Evolutionary conservation across 2,113 vertebrate genomes (phyloP).

Genomic region (Gallinago jamesoni): DNA sequence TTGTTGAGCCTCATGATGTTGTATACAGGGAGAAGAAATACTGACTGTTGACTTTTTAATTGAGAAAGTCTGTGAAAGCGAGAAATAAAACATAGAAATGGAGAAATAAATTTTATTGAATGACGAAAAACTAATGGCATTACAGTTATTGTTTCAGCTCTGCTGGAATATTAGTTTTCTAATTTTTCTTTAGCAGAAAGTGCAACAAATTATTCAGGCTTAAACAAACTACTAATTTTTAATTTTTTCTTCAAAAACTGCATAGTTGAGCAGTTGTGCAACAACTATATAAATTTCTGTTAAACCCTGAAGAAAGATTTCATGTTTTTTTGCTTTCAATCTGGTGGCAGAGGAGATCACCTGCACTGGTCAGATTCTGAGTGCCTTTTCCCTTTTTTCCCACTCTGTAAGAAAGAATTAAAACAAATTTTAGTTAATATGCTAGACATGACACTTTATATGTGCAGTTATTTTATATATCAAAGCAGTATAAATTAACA

Average conservation of each 20-base stretch:
- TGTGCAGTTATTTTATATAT: not conserved
- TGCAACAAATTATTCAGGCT: conserved; percentile 46
- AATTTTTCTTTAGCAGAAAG: conserved; percentile 67
- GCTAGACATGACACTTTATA: not conserved
- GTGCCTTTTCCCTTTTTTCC: conserved; percentile 87
- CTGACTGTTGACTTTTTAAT: not conserved
- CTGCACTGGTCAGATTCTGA: conserved; percentile 85
- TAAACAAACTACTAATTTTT: conserved; percentile 54
- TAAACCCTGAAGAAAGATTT: conserved; percentile 68
- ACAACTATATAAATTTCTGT: conserved; percentile 69
- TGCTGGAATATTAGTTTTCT: conserved; percentile 64
- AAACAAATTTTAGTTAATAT: conserved; percentile 5
- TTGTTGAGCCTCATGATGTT: not conserved
- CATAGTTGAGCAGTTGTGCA: conserved; percentile 68
- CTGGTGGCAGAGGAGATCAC: conserved; percentile 57
- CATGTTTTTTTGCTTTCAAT: conserved; percentile 11
- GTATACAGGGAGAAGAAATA: not conserved
- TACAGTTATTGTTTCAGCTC: conserved; percentile 43
- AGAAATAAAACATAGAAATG: conserved; percentile 67
- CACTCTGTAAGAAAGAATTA: conserved; percentile 77
- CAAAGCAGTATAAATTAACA: not conserved
- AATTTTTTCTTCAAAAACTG: conserved; percentile 65
- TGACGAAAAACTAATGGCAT: conserved; percentile 73
- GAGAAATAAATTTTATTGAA: conserved; percentile 83
- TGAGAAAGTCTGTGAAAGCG: not conserved